Base-by-base conservation (phyloP, 1,140 invertebrate genomes). In the Hetaerina americana region DNA sequence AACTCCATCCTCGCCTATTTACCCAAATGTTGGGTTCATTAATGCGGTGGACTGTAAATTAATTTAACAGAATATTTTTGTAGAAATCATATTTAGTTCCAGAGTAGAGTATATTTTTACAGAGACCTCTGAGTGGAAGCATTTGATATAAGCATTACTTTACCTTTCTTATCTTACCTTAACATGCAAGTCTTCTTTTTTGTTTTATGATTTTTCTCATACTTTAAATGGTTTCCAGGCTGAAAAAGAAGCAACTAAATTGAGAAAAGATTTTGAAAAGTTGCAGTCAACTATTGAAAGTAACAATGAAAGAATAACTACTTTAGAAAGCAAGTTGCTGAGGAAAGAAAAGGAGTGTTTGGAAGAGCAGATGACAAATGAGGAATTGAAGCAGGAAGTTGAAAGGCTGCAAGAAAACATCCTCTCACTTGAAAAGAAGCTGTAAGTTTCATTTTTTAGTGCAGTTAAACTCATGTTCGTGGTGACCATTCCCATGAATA, bases 381-480 rank as follows among this genome's bases (percentile, higher is more conserved):
- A 85, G 57, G 84, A 86, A 72, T 74, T 86, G 0, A 79, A 84
- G 70, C 78, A 77, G n/a, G 84, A 86, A 75, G 77, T 86, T 24
- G 73, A 76, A 5, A 78, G 77, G 68, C 72, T 85, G 5, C 83
- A 83, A 66, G 75, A 79, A 26, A 82, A 82, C 72, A 77, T 82
- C 15, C 75, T 77, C 12, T 82, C 84, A 27, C 77, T 86, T 5
- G 82, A 84, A 71, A 78, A 75, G 10, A 83, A 82, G 81, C 76
- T 87, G 86, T 87, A 80, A 82, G 82, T 79, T n/a, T n/a, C n/a
- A n/a, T n/a, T n/a, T n/a, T n/a, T n/a, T n/a, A n/a, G n/a, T n/a
- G n/a, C n/a, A n/a, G n/a, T n/a, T n/a, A n/a, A n/a, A n/a, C n/a
- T n/a, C n/a, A n/a, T n/a, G n/a, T n/a, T n/a, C n/a, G n/a, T n/a